Evolutionary conservation across 2,888 invertebrate species (phyloP), one percentile per base, ranked within the genome.

Genomic region (Fragum fragum): DNA sequence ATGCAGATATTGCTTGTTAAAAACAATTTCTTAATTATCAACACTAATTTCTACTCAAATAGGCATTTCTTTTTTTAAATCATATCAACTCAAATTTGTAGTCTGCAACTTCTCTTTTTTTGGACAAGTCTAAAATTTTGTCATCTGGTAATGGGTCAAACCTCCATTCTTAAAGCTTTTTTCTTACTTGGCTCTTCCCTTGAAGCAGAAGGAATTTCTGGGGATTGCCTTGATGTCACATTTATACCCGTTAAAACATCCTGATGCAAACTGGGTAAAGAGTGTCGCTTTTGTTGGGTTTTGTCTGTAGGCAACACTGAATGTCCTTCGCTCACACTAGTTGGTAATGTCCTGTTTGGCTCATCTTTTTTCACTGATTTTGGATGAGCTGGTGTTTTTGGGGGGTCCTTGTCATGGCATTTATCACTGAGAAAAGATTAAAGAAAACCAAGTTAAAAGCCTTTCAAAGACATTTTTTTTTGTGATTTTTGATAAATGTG

Each of bases 381-480:
- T 26, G 79, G 79, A 55, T 79, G 79, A 55, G 75, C 75, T 18
- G 79, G 79, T 16, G 71, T 71, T 28, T 28, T 71, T n/a, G 79
- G 79, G 11, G 75, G 79, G 14, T 63, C 68, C 59, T 61, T 79
- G 70, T 61, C 53, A 21, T 36, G 9, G 32, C 14, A 18, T 39
- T 16, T 52, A 18, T 61, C 32, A 61, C 61, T 61, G 61, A 3
- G 5, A 9, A 14, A n/a, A 47, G 47, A 3, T 47, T 18, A 14
- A n/a, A 47, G 47, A 47, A 2, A 36, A 36, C 9, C 32, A 36
- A 36, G 9, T n/a, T n/a, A n/a, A n/a, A n/a, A n/a, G n/a, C n/a
- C n/a, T n/a, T n/a, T n/a, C n/a, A n/a, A n/a, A n/a, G n/a, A n/a
- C n/a, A n/a, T n/a, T n/a, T n/a, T n/a, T n/a, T n/a, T n/a, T n/a